Percentiles rank a stretch among this genome's conserved stretches.
Conservation (phyloP, 2,797 vertebrate genomes). For the Alcedo atthis region DNA sequence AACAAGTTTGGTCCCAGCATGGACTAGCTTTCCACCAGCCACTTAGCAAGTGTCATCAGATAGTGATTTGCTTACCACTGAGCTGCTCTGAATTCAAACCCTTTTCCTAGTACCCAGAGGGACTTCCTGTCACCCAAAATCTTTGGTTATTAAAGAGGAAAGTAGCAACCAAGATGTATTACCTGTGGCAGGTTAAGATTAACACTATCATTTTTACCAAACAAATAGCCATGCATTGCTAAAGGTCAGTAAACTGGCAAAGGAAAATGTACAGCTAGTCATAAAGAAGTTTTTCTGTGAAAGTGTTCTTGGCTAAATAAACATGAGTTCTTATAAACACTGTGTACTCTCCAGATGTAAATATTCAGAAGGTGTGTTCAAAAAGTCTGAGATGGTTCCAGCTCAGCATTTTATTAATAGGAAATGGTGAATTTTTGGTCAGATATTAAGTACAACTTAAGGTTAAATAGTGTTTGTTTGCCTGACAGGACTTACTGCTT, state of each 20-base stretch:
- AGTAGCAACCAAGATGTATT: background rate
- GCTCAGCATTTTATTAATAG: slow-evolving; percentile 55
- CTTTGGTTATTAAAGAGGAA: background rate
- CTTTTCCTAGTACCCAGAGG: background rate
- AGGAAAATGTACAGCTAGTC: background rate
- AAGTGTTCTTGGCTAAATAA: slow-evolving; percentile 62
- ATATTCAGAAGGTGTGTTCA: slow-evolving; percentile 62
- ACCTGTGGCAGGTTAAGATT: background rate
- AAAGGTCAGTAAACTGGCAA: slow-evolving; percentile 49
- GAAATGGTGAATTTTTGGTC: slow-evolving; percentile 41
- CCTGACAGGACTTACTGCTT: slow-evolving; percentile 62
- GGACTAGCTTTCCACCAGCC: background rate
- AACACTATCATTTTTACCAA: slow-evolving; percentile 10
- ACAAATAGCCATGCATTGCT: slow-evolving; percentile 13
- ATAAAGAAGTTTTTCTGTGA: slow-evolving; percentile 61
- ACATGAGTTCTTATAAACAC: slow-evolving; percentile 61
- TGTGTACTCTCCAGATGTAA: slow-evolving; percentile 59
- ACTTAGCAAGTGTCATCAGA: background rate
- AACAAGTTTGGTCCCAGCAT: background rate
- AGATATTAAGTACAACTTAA: slow-evolving; percentile 38
- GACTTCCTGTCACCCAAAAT: background rate
- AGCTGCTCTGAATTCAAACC: background rate
- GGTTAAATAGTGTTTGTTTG: slow-evolving; percentile 52
- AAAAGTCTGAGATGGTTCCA: slow-evolving; percentile 54
- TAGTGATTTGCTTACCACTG: background rate